Base-by-base conservation (phyloP, 1,140 invertebrate genomes). In the Dendrolimus kikuchii region DNA sequence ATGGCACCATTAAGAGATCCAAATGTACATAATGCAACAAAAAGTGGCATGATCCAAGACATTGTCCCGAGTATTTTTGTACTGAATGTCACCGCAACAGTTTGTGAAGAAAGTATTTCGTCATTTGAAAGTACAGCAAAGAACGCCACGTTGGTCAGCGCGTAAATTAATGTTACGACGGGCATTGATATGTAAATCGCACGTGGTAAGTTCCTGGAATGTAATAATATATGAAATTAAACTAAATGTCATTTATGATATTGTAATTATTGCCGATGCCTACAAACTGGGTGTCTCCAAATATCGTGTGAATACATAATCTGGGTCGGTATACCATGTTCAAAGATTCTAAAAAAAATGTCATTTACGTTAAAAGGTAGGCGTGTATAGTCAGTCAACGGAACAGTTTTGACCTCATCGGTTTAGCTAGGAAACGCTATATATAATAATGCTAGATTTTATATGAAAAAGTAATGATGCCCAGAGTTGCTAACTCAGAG, bases 131-230 rank as follows among this genome's bases (percentile, higher is more conserved):
- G 88, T 5, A 98, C 95, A 10, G 93, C 92, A 72, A 98, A 95
- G 82, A 97, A 98, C 8, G 96, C 95, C 23, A 98, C 77, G 77
- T 98, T 98, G 2, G 96, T 95, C 5, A 98, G 80, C 8, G 96
- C 92, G 75, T 98, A 98, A 55, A 98, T 93, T 0, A 94, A 69
- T 0, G 96, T 98, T 2, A 98, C 95, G 5, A 97, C 81, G 0
- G 96, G 96, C 89, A 99, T 90, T 0, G 96, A 98, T 65, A 98
- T 96, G 74, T 92, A 95, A 67, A 99, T 98, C 0, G 97, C 95
- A 49, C 91, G 89, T 4, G 96, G 96, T 3, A 98, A 88, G 88
- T 97, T 98, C 71, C 94, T 96, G 72, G 58, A 91, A 91, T 51
- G 62, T 38, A 67, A 53, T 37, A 45, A 55, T 37, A 50, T 5